These are phyloP conservation scores for Meloidogyne hapla DNA, from an alignment of 1,140 invertebrate genomes.

Conservation along the genomic window DNA sequence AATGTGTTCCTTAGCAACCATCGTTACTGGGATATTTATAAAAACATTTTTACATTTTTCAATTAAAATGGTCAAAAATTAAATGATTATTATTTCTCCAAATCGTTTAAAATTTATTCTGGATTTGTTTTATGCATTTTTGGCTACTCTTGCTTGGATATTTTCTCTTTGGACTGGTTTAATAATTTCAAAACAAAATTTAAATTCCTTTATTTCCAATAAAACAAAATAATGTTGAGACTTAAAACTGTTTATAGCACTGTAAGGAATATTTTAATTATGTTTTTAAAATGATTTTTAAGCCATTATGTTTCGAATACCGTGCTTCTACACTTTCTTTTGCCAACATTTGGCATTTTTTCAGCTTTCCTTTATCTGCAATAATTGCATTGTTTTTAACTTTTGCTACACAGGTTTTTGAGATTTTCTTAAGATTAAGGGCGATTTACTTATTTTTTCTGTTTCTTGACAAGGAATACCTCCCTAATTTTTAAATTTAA, in stretches of 20 bases:
- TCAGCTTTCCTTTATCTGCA: not conserved
- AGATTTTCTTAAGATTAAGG: no score
- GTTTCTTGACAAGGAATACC: no score
- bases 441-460: no score
- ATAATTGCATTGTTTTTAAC: not conserved
- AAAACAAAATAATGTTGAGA: not conserved
- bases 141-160: not conserved
- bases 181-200: not conserved
- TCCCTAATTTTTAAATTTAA: no score
- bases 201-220: not conserved
- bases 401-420: not conserved
- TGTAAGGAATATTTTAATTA: not conserved
- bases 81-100: not conserved
- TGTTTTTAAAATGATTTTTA: not conserved
- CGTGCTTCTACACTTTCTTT: not conserved
- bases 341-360: not conserved
- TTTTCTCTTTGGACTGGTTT: not conserved
- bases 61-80: not conserved
- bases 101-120: not conserved
- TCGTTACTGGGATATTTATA: not conserved
- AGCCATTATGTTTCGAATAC: not conserved
- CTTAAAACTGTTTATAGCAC: not conserved
- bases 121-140: conserved; percentile 2
- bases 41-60: not conserved
- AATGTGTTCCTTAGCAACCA: not conserved